These are phyloP conservation scores for Yoshiicerus persimilis DNA, from an alignment of 1,140 invertebrate genomes.

Conservation along the genomic window DNA sequence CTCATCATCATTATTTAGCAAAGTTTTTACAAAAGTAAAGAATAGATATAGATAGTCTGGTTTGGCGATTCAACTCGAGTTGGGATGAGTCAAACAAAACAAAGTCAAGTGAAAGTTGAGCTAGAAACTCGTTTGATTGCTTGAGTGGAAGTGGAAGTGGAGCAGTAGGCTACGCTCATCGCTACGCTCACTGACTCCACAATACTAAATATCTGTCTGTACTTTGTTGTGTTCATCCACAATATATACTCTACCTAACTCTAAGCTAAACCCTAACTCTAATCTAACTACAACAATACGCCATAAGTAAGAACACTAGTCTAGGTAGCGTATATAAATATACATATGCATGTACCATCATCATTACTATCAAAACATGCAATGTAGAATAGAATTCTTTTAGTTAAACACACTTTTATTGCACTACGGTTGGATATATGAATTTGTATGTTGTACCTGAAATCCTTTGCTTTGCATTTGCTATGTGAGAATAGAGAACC, in stretches of 20 bases:
- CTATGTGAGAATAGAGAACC: neutral
- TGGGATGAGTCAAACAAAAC: constrained; percentile 17
- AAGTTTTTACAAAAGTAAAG: neutral
- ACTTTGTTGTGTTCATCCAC: too few species aligned
- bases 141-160: constrained; percentile 21
- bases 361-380: neutral
- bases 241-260: neutral
- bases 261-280: neutral
- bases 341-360: neutral
- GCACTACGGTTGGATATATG: too few species aligned
- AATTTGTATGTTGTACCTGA: neutral
- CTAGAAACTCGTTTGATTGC: constrained; percentile 22
- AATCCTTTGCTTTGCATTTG: too few species aligned
- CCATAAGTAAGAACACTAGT: too few species aligned
- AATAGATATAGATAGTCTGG: neutral
- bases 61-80: neutral
- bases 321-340: neutral
- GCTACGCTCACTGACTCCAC: constrained; percentile 10
- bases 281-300: neutral
- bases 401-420: too few species aligned
- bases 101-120: constrained; percentile 22
- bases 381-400: neutral
- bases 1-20: neutral
- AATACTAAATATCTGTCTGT: neutral
- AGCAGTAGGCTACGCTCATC: constrained; percentile 20